Percentiles rank a stretch among this genome's conserved stretches.
Evolutionary conservation across 2,113 vertebrate genomes (phyloP).

Genomic region (Eonycteris spelaea): DNA sequence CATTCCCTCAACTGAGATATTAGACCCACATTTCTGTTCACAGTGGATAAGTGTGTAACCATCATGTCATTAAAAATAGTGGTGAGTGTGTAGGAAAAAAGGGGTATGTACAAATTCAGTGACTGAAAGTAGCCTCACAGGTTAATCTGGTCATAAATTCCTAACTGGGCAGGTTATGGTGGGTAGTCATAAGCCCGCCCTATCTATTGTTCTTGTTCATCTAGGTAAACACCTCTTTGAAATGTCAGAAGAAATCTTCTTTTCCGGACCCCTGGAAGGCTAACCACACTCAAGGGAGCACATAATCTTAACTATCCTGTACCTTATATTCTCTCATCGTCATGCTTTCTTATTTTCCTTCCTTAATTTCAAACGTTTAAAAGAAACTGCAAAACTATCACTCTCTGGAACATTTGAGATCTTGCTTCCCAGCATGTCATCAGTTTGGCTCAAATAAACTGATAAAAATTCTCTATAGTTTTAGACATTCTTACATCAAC

Average conservation of each 20-base stretch:
- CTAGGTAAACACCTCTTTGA: not conserved
- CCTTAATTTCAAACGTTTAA: not conserved
- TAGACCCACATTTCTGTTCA: not conserved
- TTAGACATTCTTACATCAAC: not conserved
- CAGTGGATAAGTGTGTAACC: not conserved
- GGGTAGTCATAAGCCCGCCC: no score
- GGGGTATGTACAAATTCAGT: not conserved
- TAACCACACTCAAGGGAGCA: not conserved
- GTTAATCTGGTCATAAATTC: not conserved
- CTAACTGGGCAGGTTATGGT: not conserved
- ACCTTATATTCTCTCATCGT: not conserved
- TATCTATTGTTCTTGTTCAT: not conserved
- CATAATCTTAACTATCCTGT: not conserved
- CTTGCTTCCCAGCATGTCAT: not conserved
- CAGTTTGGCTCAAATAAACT: not conserved
- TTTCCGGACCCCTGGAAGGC: not conserved
- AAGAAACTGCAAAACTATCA: not conserved
- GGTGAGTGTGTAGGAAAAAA: not conserved
- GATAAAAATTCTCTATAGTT: not conserved
- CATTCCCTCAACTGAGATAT: not conserved
- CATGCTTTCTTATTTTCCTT: not conserved
- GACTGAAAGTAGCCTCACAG: not conserved
- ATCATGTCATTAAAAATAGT: not conserved
- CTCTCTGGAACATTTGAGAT: not conserved
- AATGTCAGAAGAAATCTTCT: not conserved